A percentile compares a stretch with the other conserved stretches of the same genome.
These are phyloP conservation scores for Anarsia innoxiella DNA, from an alignment of 2,888 invertebrate genomes.

Conservation along the genomic window DNA sequence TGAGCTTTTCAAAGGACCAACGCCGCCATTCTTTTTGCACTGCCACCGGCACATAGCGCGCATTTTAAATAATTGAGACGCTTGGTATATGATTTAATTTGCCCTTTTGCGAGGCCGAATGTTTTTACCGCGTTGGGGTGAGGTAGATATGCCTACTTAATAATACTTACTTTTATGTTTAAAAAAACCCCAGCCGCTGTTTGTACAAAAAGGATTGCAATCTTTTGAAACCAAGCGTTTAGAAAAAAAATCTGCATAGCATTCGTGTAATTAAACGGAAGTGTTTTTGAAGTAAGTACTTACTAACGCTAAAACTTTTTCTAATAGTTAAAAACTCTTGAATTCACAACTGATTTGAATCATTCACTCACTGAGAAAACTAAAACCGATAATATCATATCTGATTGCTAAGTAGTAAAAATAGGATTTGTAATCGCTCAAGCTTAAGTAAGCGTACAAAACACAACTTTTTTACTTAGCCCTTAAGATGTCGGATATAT, in stretches of 20 bases:
- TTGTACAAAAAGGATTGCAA: conserved; percentile 26
- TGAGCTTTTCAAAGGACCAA: conserved; percentile 69
- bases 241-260: conserved; percentile 6
- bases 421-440: no score
- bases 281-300: no score
- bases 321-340: not conserved
- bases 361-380: not conserved
- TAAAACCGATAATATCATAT: no score
- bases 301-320: no score
- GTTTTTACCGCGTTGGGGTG: conserved; percentile 37
- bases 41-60: conserved; percentile 52
- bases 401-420: no score
- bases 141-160: no score
- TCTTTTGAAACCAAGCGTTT: conserved; percentile 16
- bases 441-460: no score
- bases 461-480: no score
- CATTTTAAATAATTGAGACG: conserved; percentile 69
- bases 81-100: conserved; percentile 69
- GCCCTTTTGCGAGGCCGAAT: conserved; percentile 53
- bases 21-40: conserved; percentile 62
- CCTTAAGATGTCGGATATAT: no score
- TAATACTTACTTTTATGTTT: conserved; percentile 34
- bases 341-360: not conserved
- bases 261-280: conserved; percentile 3
- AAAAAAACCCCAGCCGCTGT: conserved; percentile 21